phyloP scores from a whole-genome alignment of 2,888 invertebrate species.

The Onchidella celtica region DNA sequence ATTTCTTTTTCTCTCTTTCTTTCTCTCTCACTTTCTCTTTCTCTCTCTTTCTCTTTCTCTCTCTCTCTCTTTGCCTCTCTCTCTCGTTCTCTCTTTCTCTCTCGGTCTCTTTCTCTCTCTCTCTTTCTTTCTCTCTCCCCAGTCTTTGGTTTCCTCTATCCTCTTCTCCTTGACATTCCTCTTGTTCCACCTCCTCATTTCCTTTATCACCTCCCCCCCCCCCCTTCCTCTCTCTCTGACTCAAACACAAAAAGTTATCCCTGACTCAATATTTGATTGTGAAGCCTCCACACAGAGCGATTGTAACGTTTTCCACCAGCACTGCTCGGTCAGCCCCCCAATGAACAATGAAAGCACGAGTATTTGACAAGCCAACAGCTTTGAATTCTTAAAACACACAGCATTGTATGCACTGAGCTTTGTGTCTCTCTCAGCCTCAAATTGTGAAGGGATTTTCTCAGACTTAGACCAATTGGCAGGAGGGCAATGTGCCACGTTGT shows the following conservation, averaged over 20 bases:
- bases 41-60: conserved; percentile 3
- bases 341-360: neutral
- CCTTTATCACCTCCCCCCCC: too few species aligned
- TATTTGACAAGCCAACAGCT: conserved; percentile 20
- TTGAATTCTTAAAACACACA: neutral
- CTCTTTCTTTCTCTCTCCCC: too few species aligned
- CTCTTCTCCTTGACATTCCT: neutral
- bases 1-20: too few species aligned
- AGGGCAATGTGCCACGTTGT: neutral
- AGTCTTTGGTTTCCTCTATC: too few species aligned
- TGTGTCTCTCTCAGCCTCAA: neutral
- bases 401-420: conserved; percentile 17
- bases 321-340: neutral
- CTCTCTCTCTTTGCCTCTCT: too few species aligned
- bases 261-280: neutral
- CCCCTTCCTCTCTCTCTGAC: neutral
- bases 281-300: neutral
- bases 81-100: too few species aligned
- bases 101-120: too few species aligned
- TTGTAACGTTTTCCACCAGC: neutral
- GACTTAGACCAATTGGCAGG: conserved; percentile 13
- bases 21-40: too few species aligned
- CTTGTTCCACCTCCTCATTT: neutral
- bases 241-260: neutral
- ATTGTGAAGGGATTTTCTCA: conserved; percentile 20